Evolutionary conservation across 2,888 invertebrate genomes (phyloP).

Genomic region (Himalopsyche japonica): DNA sequence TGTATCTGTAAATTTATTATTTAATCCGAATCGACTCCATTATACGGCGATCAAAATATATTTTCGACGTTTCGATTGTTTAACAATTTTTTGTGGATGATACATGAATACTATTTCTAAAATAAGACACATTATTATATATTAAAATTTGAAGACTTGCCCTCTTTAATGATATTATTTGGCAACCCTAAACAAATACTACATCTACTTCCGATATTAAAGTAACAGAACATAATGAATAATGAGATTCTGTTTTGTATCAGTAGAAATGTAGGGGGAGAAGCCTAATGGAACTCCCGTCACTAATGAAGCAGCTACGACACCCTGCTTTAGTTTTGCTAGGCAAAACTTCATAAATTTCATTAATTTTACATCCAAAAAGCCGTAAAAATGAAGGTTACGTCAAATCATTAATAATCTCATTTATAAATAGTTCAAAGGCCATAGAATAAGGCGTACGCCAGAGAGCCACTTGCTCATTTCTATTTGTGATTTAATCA

Average conservation of each 20-base stretch:
- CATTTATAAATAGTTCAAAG: conserved; percentile 13
- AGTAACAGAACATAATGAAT: too few species aligned
- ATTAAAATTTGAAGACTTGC: too few species aligned
- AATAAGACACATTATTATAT: too few species aligned
- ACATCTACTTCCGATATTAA: too few species aligned
- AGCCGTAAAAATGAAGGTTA: conserved; percentile 10
- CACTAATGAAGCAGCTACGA: not conserved
- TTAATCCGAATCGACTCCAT: too few species aligned
- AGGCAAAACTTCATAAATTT: not conserved
- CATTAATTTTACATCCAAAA: not conserved
- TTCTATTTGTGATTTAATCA: not conserved
- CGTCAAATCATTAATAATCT: conserved; percentile 2
- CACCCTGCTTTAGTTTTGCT: not conserved
- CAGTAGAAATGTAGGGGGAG: not conserved
- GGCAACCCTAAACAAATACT: too few species aligned
- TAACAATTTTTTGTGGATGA: too few species aligned
- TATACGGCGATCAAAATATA: too few species aligned
- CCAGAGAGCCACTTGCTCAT: not conserved
- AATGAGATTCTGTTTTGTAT: not conserved
- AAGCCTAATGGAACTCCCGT: not conserved
- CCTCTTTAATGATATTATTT: too few species aligned
- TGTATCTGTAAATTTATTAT: too few species aligned
- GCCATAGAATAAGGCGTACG: not conserved
- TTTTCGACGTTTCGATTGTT: too few species aligned
- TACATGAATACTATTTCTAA: too few species aligned